A percentile compares a stretch with the other conserved stretches of the same genome.
Conservation (phyloP, 2,888 invertebrate species). For the Lumbricus terrestris region DNA sequence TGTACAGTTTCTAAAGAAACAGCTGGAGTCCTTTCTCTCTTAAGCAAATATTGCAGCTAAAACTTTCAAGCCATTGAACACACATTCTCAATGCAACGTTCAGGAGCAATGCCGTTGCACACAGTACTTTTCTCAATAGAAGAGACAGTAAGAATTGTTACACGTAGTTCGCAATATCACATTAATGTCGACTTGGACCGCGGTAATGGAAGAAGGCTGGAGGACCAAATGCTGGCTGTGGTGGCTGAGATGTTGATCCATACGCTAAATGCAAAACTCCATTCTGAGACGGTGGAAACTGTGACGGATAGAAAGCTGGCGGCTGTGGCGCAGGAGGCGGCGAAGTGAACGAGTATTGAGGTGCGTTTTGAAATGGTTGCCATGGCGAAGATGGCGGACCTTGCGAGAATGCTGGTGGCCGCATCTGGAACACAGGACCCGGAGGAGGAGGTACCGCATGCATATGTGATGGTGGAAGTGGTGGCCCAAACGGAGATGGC, state of each 20-base stretch:
- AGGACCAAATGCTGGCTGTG: neutral
- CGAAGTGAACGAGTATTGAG: neutral
- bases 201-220: neutral
- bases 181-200: neutral
- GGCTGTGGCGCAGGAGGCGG: neutral
- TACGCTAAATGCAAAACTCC: neutral
- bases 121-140: neutral
- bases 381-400: neutral
- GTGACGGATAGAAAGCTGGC: neutral
- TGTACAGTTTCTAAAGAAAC: neutral
- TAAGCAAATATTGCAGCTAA: neutral
- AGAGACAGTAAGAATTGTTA: neutral
- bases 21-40: neutral
- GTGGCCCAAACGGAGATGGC: neutral
- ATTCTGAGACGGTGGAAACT: neutral
- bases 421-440: neutral
- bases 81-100: neutral
- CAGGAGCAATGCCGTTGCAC: neutral
- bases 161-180: neutral
- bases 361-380: neutral
- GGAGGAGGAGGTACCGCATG: neutral
- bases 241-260: neutral
- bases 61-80: neutral
- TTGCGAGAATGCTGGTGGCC: neutral
- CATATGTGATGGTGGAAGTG: neutral